Evolutionary conservation across 2,113 vertebrate genomes (phyloP).

Genomic region (Hoplias malabaricus): DNA sequence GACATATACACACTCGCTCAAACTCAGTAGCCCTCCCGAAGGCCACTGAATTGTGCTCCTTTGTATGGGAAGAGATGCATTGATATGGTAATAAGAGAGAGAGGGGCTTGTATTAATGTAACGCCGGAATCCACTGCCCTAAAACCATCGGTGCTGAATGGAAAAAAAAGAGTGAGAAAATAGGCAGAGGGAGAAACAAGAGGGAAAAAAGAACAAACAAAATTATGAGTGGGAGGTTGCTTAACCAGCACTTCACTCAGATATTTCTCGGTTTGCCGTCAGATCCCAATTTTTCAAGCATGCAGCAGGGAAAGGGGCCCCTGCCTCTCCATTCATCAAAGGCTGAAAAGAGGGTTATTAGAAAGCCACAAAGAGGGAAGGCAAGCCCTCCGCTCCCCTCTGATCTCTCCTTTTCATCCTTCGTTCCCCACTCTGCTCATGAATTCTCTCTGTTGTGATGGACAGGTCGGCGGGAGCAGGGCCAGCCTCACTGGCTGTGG

Average conservation of each 20-base stretch:
- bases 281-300: slow-evolving; percentile 57
- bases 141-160: slow-evolving; percentile 45
- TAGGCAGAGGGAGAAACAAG: slow-evolving; percentile 43
- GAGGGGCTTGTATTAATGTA: slow-evolving; percentile 44
- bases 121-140: slow-evolving; percentile 44
- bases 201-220: slow-evolving; percentile 49
- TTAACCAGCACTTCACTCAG: slow-evolving; percentile 48
- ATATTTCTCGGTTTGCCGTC: slow-evolving; percentile 58
- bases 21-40: slow-evolving; percentile 40
- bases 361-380: slow-evolving; percentile 54
- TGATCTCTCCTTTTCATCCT: slow-evolving; percentile 50
- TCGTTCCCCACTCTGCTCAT: slow-evolving; percentile 31
- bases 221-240: slow-evolving; percentile 50
- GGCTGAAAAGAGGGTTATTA: slow-evolving; percentile 55
- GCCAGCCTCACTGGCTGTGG: slow-evolving; percentile 74
- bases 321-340: slow-evolving; percentile 54
- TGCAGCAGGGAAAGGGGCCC: slow-evolving; percentile 46
- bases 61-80: slow-evolving; percentile 50
- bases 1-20: slow-evolving; percentile 35
- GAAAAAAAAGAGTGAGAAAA: slow-evolving; percentile 36
- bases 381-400: slow-evolving; percentile 47
- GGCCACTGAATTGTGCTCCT: slow-evolving; percentile 48
- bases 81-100: slow-evolving; percentile 55
- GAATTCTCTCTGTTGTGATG: slow-evolving; percentile 34
- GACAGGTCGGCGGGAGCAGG: slow-evolving; percentile 75